Base-by-base conservation (phyloP, 2,113 vertebrate genomes). In the Tympanuchus pallidicinctus region DNA sequence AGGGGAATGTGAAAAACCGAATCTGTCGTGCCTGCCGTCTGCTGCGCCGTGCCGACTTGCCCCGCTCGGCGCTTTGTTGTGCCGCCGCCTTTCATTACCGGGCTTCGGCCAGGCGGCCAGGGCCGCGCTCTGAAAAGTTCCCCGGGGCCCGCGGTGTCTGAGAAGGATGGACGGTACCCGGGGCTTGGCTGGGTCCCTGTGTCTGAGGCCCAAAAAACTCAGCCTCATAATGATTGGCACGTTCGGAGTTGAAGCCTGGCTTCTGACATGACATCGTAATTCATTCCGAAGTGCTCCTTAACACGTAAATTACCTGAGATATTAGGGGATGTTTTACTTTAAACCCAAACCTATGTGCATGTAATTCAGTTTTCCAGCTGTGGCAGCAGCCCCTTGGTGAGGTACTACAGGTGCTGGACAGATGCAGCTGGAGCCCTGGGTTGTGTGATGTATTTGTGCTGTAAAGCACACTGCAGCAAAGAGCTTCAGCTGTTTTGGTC, bases 91-190 rank as follows among this genome's bases (percentile, higher is more conserved):
- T 89, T 94, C 92, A 87, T 82, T 89, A 48, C 91, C 94, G 48
- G 74, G 92, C 78, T 86, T 83, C 27, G 65, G 94, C 93, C 94
- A 94, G 96, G 97, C 94, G 97, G 94, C 32, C 75, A 83, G 77
- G 90, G 92, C 86, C 59, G 64, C 9, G 80, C 72, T 90, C 94
- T 30, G 94, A 94, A 95, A 92, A 92, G 84, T 91, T 93, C 92
- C 94, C 79, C 76, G 77, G 95, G 83, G 80, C 20, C 92, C 89
- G 4, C 88, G 91, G 93, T 97, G 95, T 85, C 96, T 95, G 96
- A 96, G 96, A 95, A 97, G 97, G 90, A 95, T 96, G 95, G 95
- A 97, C 93, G 90, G 89, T 94, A 97, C 97, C 96, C 3, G 73
- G 90, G 97, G 97, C 40, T 91, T 94, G 96, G 95, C 87, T 93